Evolutionary conservation across 2,797 vertebrate species (phyloP), one percentile per base, ranked within the genome.

Genomic region (Sternarchorhynchus goeldii): DNA sequence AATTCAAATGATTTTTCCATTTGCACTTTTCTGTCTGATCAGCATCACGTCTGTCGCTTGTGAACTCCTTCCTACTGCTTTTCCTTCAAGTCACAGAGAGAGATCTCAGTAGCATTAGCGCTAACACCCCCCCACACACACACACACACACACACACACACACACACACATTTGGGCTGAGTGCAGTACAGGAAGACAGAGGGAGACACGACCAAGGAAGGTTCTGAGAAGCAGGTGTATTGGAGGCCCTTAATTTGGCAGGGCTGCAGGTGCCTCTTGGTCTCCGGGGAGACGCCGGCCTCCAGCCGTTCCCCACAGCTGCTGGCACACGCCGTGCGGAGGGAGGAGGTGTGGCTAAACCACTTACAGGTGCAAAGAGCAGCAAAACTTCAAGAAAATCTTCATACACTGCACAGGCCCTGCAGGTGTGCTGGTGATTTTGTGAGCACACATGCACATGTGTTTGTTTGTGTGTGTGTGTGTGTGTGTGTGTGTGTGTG

Each of bases 201-300:
- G 53, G 71, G n/a, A 45, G 34, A 25, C 1, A 21, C 10, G 39
- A 65, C 29, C 18, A 29, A 21, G 18, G 36, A 12, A 25, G 62
- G 17, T 53, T 73, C 65, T 72, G 64, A 56, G 20, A 14, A 29
- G 53, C 57, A 56, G 69, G 75, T 60, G 70, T 7, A 20, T 57
- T 77, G 75, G 58, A 78, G 66, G 57, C 76, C 74, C 78, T 75
- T 84, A 77, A 84, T 84, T 79, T 84, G 55, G 73, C 12, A 1
- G 53, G 64, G 78, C 67, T 65, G 68, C 63, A 55, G 68, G 76
- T 58, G 45, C 72, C 60, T 39, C 41, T 65, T 63, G 75, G 60
- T 82, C 67, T 78, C 75, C 18, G 64, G 75, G 32, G 66, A 68
- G 25, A 70, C 64, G 8, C 21, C 50, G 56, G 45, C 18, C 21